These are phyloP conservation scores for Bibio marci DNA, from an alignment of 2,888 invertebrate species.

Conservation along the genomic window DNA sequence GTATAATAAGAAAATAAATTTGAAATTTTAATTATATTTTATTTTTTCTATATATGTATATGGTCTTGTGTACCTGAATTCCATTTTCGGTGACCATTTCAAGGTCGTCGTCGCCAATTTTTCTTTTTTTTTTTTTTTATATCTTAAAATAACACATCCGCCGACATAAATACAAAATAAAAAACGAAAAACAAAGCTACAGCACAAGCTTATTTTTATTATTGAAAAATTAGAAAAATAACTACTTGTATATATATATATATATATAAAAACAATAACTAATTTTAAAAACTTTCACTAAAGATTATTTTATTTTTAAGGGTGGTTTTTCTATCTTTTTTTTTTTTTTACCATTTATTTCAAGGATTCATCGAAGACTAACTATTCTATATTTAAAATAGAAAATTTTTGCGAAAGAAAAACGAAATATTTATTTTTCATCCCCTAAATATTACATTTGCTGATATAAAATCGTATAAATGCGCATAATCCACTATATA, in stretches of 20 bases:
- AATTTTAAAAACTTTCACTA: too few relatives aligned
- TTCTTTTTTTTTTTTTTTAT: background rate
- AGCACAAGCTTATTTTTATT: background rate
- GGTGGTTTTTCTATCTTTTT: slow-evolving; percentile 1
- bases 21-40: background rate
- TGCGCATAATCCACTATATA: too few relatives aligned
- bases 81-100: slow-evolving; percentile 31
- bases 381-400: slow-evolving; percentile 1
- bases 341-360: slow-evolving; percentile 6
- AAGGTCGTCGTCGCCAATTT: slow-evolving; percentile 9
- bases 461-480: background rate
- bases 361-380: slow-evolving; percentile 9
- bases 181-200: background rate
- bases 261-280: background rate
- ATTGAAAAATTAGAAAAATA: background rate
- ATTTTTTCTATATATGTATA: background rate
- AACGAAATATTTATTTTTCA: background rate
- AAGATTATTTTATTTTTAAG: too few relatives aligned
- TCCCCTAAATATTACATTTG: background rate
- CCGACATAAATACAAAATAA: background rate
- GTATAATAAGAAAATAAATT: too few relatives aligned
- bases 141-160: too few relatives aligned
- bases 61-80: slow-evolving; percentile 22
- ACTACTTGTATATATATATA: background rate
- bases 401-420: background rate